These are phyloP conservation scores for Crocidura indochinensis DNA, from an alignment of 2,797 vertebrate genomes.

Conservation along the genomic window DNA sequence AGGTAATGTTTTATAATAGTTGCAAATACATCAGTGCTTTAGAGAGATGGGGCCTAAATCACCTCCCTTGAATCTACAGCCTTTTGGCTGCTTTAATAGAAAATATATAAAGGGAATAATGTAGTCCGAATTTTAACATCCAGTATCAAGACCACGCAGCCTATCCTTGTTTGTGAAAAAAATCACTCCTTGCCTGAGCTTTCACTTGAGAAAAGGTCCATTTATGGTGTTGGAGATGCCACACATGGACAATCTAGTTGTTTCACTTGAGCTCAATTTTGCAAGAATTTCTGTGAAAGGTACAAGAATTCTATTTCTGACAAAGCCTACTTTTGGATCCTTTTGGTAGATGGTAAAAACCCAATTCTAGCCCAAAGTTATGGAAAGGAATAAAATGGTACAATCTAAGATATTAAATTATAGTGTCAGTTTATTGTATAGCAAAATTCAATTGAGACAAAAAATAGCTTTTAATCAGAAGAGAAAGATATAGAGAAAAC, in stretches of 20 bases:
- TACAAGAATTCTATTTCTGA: background rate
- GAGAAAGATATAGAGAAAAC: constrained; percentile 10
- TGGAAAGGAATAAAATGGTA: background rate
- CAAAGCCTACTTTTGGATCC: background rate
- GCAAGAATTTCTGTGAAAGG: background rate
- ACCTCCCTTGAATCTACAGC: background rate
- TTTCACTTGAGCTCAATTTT: background rate
- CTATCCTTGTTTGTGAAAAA: background rate
- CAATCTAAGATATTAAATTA: background rate
- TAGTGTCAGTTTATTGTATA: background rate
- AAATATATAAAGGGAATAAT: background rate
- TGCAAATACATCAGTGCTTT: background rate
- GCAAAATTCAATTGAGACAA: background rate
- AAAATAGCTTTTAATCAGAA: background rate
- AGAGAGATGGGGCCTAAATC: background rate
- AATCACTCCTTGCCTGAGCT: background rate
- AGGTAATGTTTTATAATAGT: background rate
- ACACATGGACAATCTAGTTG: background rate
- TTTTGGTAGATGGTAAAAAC: no score
- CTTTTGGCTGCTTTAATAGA: background rate
- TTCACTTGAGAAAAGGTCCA: background rate
- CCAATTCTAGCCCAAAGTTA: no score
- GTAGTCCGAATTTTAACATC: background rate
- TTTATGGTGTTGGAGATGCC: background rate
- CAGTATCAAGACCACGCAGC: no score